phyloP scores from a whole-genome alignment of 64 coral and sea anemone species.

The Trachythela sp. region DNA sequence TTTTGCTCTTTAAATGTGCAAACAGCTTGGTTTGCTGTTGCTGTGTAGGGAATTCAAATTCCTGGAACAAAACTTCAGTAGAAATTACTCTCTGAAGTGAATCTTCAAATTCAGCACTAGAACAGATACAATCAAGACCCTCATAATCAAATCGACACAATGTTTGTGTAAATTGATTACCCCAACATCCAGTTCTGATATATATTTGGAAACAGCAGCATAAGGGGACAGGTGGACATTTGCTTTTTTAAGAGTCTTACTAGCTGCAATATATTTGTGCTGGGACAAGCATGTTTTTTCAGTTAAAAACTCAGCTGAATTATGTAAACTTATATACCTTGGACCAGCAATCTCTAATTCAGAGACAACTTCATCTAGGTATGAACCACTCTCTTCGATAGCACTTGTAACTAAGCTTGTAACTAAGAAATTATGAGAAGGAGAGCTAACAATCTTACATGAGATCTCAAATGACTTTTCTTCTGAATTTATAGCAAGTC shows the following conservation, averaged over 20 bases:
- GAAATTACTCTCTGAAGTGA: constrained; percentile 20
- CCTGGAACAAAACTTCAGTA: constrained; percentile 17
- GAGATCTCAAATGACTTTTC: constrained; percentile 31
- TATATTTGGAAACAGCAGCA: constrained; percentile 31
- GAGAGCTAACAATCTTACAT: constrained; percentile 12
- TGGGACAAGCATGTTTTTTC: constrained; percentile 30
- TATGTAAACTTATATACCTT: constrained; percentile 9
- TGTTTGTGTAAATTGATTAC: constrained; percentile 26
- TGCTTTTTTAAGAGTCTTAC: constrained; percentile 30
- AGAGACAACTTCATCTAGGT: no score
- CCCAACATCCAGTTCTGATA: constrained; percentile 40
- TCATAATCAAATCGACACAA: constrained; percentile 28
- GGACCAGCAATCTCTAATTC: constrained; percentile 21
- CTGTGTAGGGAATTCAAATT: constrained; percentile 42
- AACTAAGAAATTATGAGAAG: no score
- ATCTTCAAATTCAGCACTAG: constrained; percentile 33
- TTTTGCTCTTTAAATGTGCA: constrained; percentile 33
- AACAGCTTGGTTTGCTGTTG: constrained; percentile 29
- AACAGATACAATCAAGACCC: constrained; percentile 35
- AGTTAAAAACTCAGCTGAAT: constrained; percentile 29
- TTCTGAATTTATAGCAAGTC: not conserved
- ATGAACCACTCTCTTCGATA: no score
- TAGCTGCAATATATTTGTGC: constrained; percentile 36
- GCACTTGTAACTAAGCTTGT: no score
- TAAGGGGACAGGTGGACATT: constrained; percentile 28